Base-by-base conservation (phyloP, 2,113 vertebrate genomes). In the Setophaga kirtlandii region DNA sequence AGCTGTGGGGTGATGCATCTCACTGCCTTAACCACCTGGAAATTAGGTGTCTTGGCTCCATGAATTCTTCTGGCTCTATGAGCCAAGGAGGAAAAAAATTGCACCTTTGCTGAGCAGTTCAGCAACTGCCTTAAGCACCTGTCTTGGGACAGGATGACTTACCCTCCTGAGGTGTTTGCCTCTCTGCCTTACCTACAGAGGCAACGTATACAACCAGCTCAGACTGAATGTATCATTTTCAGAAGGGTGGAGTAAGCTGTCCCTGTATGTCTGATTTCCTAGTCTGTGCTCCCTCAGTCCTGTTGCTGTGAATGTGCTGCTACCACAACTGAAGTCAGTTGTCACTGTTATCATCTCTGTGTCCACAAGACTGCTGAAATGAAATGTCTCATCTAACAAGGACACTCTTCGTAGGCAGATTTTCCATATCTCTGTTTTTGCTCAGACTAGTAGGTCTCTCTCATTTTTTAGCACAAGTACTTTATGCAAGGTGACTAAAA, bases 1-100 rank as follows among this genome's bases (percentile, higher is more conserved):
- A 94, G 90, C 95, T 96, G 85, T 95, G 92, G 90, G 94, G 70
- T 96, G 95, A 90, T 93, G 75, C 63, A 92, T 82, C 88, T 91
- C 82, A 52, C 85, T 89, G 74, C 62, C 82, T 96, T 90, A 96
- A 70, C 85, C 67, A 95, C 82, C 88, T 95, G 79, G 90, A 90
- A 97, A 90, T 94, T 92, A 94, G 90, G 25, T 7, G 1, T 75
- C 85, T 95, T 95, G 92, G 92, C 94, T 90, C 47, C 30, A 24
- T 2, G 7, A 88, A 49, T 85, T 68, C 65, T 89, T 83, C 83
- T 93, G 85, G 58, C 62, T 95, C 42, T 41, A 7, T 46, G 63
- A 96, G 78, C 68, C 46, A 73, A 39, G 27, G 20, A 95, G 47
- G n/a, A 24, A 79, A 85, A 85, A 87, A 81, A 77, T 41, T 8